phyloP scores from a whole-genome alignment of 2,888 invertebrate species.

The Patella ulyssiponensis region DNA sequence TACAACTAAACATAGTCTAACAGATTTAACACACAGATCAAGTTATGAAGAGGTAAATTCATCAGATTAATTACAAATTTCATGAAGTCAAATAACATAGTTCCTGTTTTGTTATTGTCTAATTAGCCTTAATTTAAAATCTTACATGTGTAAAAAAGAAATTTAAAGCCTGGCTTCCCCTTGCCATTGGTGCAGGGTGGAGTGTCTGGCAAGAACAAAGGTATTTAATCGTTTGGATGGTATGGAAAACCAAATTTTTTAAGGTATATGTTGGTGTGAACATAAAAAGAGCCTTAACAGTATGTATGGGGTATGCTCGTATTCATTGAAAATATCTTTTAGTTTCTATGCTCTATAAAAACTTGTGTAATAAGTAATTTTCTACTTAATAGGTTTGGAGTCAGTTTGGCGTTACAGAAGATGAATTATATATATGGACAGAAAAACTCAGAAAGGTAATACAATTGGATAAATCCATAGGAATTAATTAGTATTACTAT shows the following conservation, averaged over 20 bases:
- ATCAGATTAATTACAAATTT: not conserved
- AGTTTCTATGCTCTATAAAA: too few species aligned
- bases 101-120: not conserved
- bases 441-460: slow-evolving; percentile 68
- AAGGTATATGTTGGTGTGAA: too few species aligned
- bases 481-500: slow-evolving; percentile 78
- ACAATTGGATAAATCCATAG: slow-evolving; percentile 88
- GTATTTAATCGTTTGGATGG: too few species aligned
- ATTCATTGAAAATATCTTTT: too few species aligned
- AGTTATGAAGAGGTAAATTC: slow-evolving; percentile 57
- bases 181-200: too few species aligned
- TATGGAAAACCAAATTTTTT: too few species aligned
- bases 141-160: not conserved
- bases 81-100: not conserved
- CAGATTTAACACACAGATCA: slow-evolving; percentile 49
- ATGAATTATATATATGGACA: slow-evolving; percentile 65
- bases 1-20: slow-evolving; percentile 51
- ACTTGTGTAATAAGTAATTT: not conserved
- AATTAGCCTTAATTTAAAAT: not conserved
- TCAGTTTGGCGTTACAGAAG: slow-evolving; percentile 59
- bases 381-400: slow-evolving; percentile 60
- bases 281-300: too few species aligned
- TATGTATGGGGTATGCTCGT: too few species aligned
- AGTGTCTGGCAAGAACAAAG: too few species aligned
- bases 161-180: not conserved